These are phyloP conservation scores for Gallinago paraguaiae DNA, from an alignment of 2,113 vertebrate genomes.

Conservation along the genomic window DNA sequence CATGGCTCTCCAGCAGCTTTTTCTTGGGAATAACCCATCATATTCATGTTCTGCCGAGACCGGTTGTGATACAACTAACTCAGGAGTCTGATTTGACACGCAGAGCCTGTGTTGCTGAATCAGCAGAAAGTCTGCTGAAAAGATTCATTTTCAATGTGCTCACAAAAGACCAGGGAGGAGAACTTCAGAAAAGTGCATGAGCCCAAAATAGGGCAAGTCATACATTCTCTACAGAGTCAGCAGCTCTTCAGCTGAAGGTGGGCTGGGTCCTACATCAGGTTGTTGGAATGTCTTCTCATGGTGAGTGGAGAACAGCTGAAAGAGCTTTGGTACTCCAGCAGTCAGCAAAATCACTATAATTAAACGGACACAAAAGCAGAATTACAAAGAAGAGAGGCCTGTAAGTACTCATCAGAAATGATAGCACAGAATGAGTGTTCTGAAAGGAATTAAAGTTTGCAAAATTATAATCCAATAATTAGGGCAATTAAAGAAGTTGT, in stretches of 20 bases:
- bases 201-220: neutral
- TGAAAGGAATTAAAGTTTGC: neutral
- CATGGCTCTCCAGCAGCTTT: neutral
- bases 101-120: neutral
- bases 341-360: slow-evolving; percentile 9
- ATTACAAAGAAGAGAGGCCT: neutral
- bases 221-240: neutral
- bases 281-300: neutral
- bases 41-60: neutral
- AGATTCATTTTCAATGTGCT: neutral
- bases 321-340: neutral
- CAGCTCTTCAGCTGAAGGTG: neutral
- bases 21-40: neutral
- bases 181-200: neutral
- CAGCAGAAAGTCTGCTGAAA: neutral
- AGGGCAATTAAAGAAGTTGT: neutral
- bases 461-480: slow-evolving; percentile 34
- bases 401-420: neutral
- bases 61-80: neutral
- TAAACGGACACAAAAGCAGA: neutral
- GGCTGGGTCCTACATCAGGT: neutral
- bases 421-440: neutral
- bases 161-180: neutral
- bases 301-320: neutral
- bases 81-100: neutral